Evolutionary conservation across 2,797 vertebrate species (phyloP).

Genomic region (Coranthus polyacanthus): DNA sequence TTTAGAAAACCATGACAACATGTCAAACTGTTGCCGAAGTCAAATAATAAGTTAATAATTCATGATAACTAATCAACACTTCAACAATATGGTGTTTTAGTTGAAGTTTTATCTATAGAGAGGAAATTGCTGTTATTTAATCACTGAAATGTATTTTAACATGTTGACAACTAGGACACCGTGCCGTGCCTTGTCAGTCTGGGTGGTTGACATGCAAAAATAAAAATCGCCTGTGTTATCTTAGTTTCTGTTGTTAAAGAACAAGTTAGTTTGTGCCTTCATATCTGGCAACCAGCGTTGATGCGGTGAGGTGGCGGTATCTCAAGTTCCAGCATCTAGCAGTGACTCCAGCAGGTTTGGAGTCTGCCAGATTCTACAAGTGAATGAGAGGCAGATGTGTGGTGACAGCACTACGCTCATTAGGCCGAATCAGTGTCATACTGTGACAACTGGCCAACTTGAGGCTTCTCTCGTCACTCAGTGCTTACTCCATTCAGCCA

Average conservation of each 20-base stretch:
- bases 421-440: constrained; percentile 87
- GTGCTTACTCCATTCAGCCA: constrained; percentile 66
- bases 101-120: background rate
- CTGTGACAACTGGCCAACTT: constrained; percentile 86
- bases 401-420: constrained; percentile 87
- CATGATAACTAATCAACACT: too few relatives aligned
- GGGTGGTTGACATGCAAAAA: too few relatives aligned
- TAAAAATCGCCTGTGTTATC: too few relatives aligned
- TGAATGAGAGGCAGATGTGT: constrained; percentile 89
- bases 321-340: constrained; percentile 83
- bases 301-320: constrained; percentile 46
- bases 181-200: too few relatives aligned
- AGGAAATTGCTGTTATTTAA: too few relatives aligned
- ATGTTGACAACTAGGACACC: too few relatives aligned
- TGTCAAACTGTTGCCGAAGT: too few relatives aligned
- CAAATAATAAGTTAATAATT: too few relatives aligned
- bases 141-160: too few relatives aligned
- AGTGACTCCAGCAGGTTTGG: constrained; percentile 92
- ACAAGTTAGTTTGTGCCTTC: constrained; percentile 35
- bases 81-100: background rate
- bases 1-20: too few relatives aligned
- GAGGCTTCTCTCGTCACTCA: constrained; percentile 80
- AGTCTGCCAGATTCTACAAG: constrained; percentile 96
- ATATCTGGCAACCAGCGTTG: constrained; percentile 50
- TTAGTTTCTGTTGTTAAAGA: constrained; percentile 30